Base-by-base conservation (phyloP, 2,888 invertebrate species). In the Plebejus melissa region DNA sequence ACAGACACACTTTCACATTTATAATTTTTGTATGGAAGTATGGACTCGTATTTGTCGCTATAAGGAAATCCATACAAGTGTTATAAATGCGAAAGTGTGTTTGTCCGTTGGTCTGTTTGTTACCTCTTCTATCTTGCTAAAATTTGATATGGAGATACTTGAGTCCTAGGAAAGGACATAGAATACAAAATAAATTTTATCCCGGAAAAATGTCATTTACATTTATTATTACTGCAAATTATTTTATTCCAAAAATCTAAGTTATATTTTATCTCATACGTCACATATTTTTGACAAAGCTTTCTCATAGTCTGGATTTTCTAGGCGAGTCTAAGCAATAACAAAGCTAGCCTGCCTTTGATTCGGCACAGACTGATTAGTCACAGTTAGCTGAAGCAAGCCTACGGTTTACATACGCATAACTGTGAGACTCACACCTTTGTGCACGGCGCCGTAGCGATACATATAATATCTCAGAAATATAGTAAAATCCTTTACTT, bases 371-470 rank as follows among this genome's bases (percentile, higher is more conserved):
- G 36, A 65, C 65, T 65, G 65, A 65, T 65, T 65, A 65, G 32
- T 36, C 65, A 65, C 65, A 65, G 65, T 65, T 65, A 65, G 65
- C 32, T 65, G 65, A 32, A 36, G 65, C 65, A 65, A 65, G 65
- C 65, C 65, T 65, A 65, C 65, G 13, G 36, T 65, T 65, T 65
- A 65, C 65, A 65, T 65, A 65, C 65, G 65, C 65, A 65, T 65
- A 65, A 65, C 65, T 65, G 32, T 36, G 65, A 65, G 65, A 65
- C 65, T 65, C 65, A 65, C 65, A 65, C 65, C 65, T 65, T 65
- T 65, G 65, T 65, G 32, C 32, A 36, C 13, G 65, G 65, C 13
- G 13, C 32, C 65, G 32, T 65, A 36, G 65, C 32, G 65, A 65
- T 36, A 5, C 32, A 13, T n/a, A 60, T n/a, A 2, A 16, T 46